Evolutionary conservation across 2,888 invertebrate genomes (phyloP), one percentile per base, ranked within the genome.

Genomic region (Criorhina ranunculi): DNA sequence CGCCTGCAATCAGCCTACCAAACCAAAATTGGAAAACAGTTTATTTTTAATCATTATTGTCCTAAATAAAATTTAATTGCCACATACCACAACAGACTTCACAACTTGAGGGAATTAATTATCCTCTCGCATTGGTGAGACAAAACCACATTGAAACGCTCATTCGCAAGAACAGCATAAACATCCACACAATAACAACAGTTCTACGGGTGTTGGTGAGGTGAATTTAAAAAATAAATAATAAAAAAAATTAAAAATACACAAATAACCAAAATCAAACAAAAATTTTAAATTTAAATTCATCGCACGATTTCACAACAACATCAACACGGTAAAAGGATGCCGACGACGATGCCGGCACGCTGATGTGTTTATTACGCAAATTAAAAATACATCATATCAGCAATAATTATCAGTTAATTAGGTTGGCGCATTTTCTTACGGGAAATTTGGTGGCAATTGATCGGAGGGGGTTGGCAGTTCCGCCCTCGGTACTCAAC

Each of bases 381-480:
- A 70, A 72, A 86, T 87, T 85, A 86, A 88, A 83, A 83, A 86
- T 86, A 80, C 86, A 85, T 83, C 60, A 79, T 85, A 87, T 87
- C 87, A 87, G 87, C 89, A 88, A 89, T 89, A 89, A 90, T 90
- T 90, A 90, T 90, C 89, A 89, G 89, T 89, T 90, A 90, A 90
- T 90, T 90, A 89, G 89, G 89, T 88, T 88, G 89, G 88, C 86
- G 88, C 88, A 88, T 64, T 70, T 85, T 66, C 81, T 80, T 75
- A 78, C 67, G 44, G 67, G 29, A 17, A 69, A 83, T 66, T 79
- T 49, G 12, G 44, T 67, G 69, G 83, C 51, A 72, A 55, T 60
- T 73, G 72, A 78, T 83, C 57, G 17, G 57, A 9, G 40, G 12
- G 17, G 57, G 33, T 5, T 29, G 46, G 29, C 5, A 12, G 24